phyloP scores from a whole-genome alignment of 2,113 vertebrate species.

The Ictidomys tridecemlineatus region DNA sequence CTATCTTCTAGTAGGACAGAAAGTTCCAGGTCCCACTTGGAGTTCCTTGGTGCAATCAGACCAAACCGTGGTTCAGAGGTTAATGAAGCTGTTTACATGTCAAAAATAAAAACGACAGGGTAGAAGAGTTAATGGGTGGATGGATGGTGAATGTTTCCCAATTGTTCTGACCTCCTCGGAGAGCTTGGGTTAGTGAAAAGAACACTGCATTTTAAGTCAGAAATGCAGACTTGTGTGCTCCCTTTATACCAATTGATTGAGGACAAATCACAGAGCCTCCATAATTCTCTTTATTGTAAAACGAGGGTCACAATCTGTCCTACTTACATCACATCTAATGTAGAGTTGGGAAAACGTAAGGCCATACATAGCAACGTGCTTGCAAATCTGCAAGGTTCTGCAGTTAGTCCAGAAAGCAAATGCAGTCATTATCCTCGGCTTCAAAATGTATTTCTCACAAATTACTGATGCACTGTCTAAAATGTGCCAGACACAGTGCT shows the following conservation, averaged over 20 bases:
- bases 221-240: neutral
- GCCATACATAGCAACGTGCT: neutral
- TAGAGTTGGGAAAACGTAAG: slow-evolving; percentile 33
- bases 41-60: neutral
- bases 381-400: neutral
- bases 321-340: neutral
- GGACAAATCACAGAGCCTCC: neutral
- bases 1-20: neutral
- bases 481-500: neutral
- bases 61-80: neutral
- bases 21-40: neutral
- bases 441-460: neutral
- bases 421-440: neutral
- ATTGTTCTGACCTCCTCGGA: neutral
- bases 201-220: neutral
- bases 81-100: neutral
- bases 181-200: neutral
- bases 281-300: slow-evolving; percentile 33
- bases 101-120: neutral
- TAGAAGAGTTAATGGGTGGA: no score
- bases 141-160: neutral
- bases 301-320: neutral
- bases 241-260: neutral
- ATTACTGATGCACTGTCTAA: neutral
- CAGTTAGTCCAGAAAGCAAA: neutral